Percentiles rank a stretch among this genome's conserved stretches.
Evolutionary conservation across 2,888 invertebrate genomes (phyloP).

Genomic region (Ptilodon capucinus): DNA sequence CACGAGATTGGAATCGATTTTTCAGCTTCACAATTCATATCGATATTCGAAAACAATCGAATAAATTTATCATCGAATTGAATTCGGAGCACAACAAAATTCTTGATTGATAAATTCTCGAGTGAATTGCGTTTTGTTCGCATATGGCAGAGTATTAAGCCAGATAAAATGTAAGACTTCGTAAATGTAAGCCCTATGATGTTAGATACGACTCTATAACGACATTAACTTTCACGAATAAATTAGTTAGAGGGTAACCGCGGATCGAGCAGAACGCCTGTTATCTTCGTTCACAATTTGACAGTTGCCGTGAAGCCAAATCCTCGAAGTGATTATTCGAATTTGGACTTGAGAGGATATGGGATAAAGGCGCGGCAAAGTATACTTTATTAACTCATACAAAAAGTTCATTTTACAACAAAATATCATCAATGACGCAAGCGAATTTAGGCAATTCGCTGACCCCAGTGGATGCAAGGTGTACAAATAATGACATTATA

Average conservation of each 20-base stretch:
- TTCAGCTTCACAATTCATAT: conserved; percentile 11
- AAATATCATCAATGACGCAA: no score
- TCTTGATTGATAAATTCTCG: conserved; percentile 42
- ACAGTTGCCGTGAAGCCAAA: conserved; percentile 52
- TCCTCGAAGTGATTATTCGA: conserved; percentile 55
- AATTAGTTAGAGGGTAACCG: conserved; percentile 57
- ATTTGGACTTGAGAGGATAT: conserved; percentile 33
- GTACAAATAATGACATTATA: no score
- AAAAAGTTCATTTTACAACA: no score
- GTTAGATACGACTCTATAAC: conserved; percentile 54
- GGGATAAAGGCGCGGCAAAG: conserved; percentile 41
- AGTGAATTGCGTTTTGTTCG: conserved; percentile 46
- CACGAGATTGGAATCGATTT: conserved; percentile 40
- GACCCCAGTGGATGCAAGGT: no score
- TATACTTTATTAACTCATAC: no score
- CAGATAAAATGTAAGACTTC: conserved; percentile 53
- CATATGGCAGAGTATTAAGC: conserved; percentile 57
- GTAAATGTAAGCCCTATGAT: conserved; percentile 57
- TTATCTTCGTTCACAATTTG: conserved; percentile 64
- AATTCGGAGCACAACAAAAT: conserved; percentile 16
- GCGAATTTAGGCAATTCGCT: no score
- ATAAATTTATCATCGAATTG: conserved; percentile 17
- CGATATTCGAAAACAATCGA: conserved; percentile 6
- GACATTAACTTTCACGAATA: conserved; percentile 66
- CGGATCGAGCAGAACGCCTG: conserved; percentile 54